Evolutionary conservation across 2,888 invertebrate genomes (phyloP).

Genomic region (Agriotes lineatus): DNA sequence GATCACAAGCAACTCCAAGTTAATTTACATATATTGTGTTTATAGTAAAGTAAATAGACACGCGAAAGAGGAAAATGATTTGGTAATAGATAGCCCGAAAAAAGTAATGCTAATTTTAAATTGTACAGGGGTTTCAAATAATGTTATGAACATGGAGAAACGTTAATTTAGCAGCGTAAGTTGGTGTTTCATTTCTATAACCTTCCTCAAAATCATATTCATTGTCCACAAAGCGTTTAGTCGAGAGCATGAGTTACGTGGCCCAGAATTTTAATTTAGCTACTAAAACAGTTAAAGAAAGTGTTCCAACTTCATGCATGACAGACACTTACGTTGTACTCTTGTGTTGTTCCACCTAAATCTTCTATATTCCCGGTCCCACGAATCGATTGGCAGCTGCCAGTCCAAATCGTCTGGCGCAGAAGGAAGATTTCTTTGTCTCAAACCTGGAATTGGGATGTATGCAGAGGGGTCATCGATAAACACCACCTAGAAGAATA

Average conservation of each 20-base stretch:
- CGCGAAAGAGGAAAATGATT: too few species aligned
- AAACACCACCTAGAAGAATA: conserved; percentile 87
- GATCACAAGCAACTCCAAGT: too few species aligned
- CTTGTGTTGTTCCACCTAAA: conserved; percentile 86
- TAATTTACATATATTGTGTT: too few species aligned
- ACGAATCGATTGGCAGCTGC: conserved; percentile 77
- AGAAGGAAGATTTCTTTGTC: conserved; percentile 72
- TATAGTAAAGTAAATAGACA: too few species aligned
- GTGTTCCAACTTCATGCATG: conserved; percentile 20
- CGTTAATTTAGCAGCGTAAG: too few species aligned
- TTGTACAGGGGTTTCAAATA: too few species aligned
- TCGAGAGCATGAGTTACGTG: conserved; percentile 2
- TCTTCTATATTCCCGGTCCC: conserved; percentile 86
- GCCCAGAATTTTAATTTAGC: conserved; percentile 6
- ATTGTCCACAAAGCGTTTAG: conserved; percentile 2
- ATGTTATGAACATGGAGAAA: too few species aligned
- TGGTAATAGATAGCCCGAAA: too few species aligned
- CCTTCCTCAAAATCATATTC: conserved; percentile 16
- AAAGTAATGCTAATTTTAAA: too few species aligned
- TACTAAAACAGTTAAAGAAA: conserved; percentile 34
- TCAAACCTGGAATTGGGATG: conserved; percentile 79
- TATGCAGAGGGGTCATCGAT: conserved; percentile 81
- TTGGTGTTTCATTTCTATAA: conserved; percentile 6
- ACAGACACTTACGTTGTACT: conserved; percentile 83
- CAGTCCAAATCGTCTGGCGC: conserved; percentile 68